Conservation (phyloP, 2,113 vertebrate genomes). For the Seriola aureovittata region DNA sequence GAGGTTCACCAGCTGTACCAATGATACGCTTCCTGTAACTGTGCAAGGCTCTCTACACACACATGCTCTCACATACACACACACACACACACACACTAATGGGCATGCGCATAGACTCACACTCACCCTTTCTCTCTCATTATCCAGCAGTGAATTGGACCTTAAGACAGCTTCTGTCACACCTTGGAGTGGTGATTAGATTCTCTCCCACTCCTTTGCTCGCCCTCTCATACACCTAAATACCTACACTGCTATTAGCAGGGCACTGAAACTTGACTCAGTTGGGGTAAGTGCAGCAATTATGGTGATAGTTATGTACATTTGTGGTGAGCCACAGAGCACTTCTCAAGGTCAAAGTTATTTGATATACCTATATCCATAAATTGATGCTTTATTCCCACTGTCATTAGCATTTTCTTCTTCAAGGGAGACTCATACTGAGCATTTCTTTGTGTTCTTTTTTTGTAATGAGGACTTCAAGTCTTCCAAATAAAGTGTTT, state of each 20-base stretch:
- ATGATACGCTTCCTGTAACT: slow-evolving; percentile 65
- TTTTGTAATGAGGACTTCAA: not conserved
- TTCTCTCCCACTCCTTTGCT: slow-evolving; percentile 30
- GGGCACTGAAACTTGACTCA: slow-evolving; percentile 6
- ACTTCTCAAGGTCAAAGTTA: slow-evolving; percentile 20
- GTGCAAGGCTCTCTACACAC: slow-evolving; percentile 24
- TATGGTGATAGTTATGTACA: slow-evolving; percentile 14
- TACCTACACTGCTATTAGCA: slow-evolving; percentile 34
- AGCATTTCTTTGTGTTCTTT: not conserved
- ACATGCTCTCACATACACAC: not conserved
- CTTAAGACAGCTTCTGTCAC: slow-evolving; percentile 50
- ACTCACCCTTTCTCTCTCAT: slow-evolving; percentile 45
- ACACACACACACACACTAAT: not conserved
- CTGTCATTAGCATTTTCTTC: not conserved
- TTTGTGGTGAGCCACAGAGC: not conserved
- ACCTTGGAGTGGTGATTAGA: slow-evolving; percentile 34
- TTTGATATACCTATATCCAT: not conserved
- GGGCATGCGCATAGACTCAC: not conserved
- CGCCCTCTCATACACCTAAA: slow-evolving; percentile 17
- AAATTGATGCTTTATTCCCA: slow-evolving; percentile 1
- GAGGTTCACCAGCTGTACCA: slow-evolving; percentile 81
- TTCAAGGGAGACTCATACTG: not conserved
- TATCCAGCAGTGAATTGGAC: slow-evolving; percentile 50
- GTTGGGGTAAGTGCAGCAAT: slow-evolving; percentile 30
- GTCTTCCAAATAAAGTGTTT: no score